Conservation (phyloP, 2,888 invertebrate species). For the Sphaerophoria rueppellii region DNA sequence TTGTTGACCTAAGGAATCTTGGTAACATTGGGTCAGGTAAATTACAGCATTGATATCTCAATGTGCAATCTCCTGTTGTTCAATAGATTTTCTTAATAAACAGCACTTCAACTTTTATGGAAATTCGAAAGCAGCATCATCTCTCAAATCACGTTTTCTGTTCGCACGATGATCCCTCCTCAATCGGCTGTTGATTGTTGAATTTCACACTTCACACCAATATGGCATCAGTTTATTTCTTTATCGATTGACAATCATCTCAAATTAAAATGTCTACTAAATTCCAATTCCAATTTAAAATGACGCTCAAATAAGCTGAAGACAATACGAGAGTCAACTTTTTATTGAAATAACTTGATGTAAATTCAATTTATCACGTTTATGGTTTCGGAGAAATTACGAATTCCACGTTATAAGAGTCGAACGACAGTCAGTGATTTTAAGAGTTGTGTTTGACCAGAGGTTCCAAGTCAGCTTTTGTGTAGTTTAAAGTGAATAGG, state of each 20-base stretch:
- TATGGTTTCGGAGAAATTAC: conserved; percentile 56
- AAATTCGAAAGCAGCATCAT: background rate
- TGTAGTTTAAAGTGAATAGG: too few species aligned
- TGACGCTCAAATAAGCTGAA: conserved; percentile 4
- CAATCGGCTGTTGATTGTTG: conserved; percentile 12
- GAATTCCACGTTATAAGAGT: background rate
- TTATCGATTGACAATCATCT: conserved; percentile 33
- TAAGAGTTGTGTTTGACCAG: background rate
- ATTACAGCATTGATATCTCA: too few species aligned
- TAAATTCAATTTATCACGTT: conserved; percentile 25
- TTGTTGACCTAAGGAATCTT: too few species aligned
- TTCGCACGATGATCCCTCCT: background rate
- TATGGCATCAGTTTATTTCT: conserved; percentile 32
- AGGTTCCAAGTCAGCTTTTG: conserved; percentile 30
- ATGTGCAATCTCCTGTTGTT: too few species aligned
- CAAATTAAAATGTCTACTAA: conserved; percentile 51
- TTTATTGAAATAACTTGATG: conserved; percentile 3
- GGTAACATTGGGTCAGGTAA: too few species aligned
- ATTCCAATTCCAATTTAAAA: conserved; percentile 22
- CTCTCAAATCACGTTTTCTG: background rate
- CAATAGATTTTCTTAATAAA: background rate
- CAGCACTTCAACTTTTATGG: background rate
- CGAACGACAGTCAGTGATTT: conserved; percentile 5
- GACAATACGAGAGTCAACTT: background rate
- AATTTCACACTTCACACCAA: conserved; percentile 35